Evolutionary conservation across 1,140 invertebrate genomes (phyloP).

Genomic region (Plectus sambesii): DNA sequence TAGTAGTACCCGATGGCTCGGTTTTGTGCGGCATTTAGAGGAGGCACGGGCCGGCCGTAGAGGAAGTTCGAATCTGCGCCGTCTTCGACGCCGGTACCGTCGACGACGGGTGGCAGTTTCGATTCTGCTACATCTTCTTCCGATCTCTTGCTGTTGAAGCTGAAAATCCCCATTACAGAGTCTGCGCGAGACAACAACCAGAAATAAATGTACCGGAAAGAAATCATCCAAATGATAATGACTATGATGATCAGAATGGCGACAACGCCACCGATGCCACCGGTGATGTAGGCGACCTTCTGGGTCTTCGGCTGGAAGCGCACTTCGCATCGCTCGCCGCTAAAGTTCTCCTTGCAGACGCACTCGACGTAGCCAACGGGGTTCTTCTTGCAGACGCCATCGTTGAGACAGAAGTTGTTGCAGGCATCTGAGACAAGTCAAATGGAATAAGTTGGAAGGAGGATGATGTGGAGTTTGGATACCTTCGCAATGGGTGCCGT

Average conservation of each 20-base stretch:
- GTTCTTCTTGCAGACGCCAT: conserved; percentile 77
- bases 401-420: conserved; percentile 74
- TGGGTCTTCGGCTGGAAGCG: conserved; percentile 34
- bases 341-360: conserved; percentile 40
- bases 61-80: conserved; percentile 30
- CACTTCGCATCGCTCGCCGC: conserved; percentile 41
- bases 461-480: conserved; percentile 66
- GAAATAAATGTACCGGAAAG: conserved; percentile 25
- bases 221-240: conserved; percentile 38
- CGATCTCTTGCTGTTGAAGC: conserved; percentile 2
- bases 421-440: conserved; percentile 62
- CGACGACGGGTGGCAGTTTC: conserved; percentile 18
- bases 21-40: conserved; percentile 13
- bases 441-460: conserved; percentile 24
- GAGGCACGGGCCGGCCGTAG: conserved; percentile 23
- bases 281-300: conserved; percentile 21
- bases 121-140: neutral
- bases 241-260: conserved; percentile 34
- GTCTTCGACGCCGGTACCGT: conserved; percentile 30
- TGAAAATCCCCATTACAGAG: conserved; percentile 1
- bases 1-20: conserved; percentile 32
- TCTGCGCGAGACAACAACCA: conserved; percentile 19
- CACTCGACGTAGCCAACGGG: conserved; percentile 39
- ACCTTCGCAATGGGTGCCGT: conserved; percentile 51
- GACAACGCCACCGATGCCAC: conserved; percentile 20